These are phyloP conservation scores for Limosa lapponica DNA, from an alignment of 2,797 vertebrate genomes.

Conservation along the genomic window DNA sequence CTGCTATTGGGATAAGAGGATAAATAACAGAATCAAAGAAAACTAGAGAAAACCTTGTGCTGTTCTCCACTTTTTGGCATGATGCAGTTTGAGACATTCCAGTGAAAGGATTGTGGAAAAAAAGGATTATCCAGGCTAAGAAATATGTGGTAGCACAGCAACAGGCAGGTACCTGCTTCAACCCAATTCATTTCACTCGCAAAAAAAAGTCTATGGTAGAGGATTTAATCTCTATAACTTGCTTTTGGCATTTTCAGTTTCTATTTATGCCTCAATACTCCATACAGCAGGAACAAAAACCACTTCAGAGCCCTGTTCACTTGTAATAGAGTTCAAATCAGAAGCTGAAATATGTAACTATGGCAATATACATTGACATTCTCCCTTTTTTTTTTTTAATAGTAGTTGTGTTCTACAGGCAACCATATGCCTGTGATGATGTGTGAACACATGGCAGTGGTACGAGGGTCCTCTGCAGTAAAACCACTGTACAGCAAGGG, in stretches of 20 bases:
- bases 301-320: not conserved
- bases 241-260: not conserved
- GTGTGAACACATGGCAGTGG: not conserved
- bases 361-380: not conserved
- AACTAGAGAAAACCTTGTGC: not conserved
- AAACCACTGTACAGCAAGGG: not conserved
- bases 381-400: not conserved
- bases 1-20: not conserved
- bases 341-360: not conserved
- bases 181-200: not conserved
- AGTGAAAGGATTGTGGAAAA: not conserved
- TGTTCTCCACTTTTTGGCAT: not conserved
- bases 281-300: not conserved
- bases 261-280: not conserved
- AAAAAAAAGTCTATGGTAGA: not conserved
- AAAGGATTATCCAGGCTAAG: not conserved
- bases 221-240: not conserved
- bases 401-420: not conserved
- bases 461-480: not conserved
- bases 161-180: not conserved
- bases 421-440: accelerated
- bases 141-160: not conserved
- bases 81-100: not conserved
- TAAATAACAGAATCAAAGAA: not conserved
- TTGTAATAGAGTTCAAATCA: not conserved